phyloP scores from a whole-genome alignment of 2,113 vertebrate genomes.

The Gymnogyps californianus region DNA sequence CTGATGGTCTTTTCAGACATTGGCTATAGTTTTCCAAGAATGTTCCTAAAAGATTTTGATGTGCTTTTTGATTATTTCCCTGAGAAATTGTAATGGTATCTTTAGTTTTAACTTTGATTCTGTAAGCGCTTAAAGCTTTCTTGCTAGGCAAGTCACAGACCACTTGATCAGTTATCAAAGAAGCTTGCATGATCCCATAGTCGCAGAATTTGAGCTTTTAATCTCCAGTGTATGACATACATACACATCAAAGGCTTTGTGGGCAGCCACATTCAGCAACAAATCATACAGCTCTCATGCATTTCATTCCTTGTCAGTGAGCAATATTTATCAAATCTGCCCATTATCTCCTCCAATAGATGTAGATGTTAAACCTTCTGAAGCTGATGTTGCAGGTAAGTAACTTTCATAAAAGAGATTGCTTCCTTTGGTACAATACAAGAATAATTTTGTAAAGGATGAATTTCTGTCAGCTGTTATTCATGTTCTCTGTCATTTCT shows the following conservation, averaged over 20 bases:
- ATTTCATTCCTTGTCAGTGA: constrained; percentile 15
- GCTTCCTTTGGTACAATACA: neutral
- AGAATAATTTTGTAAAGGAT: neutral
- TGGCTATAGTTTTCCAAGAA: neutral
- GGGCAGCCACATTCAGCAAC: constrained; percentile 18
- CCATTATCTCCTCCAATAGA: neutral
- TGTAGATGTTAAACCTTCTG: neutral
- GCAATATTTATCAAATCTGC: neutral
- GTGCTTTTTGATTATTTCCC: neutral
- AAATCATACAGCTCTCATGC: neutral
- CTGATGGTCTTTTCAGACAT: neutral
- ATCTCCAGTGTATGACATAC: constrained; percentile 20
- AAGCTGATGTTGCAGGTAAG: neutral
- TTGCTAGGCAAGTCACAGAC: neutral
- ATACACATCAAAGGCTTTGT: constrained; percentile 12
- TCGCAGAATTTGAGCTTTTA: constrained; percentile 38
- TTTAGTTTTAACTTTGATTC: neutral
- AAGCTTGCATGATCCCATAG: constrained; percentile 18
- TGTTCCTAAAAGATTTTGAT: neutral
- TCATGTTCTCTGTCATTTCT: neutral
- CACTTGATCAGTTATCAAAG: constrained; percentile 28
- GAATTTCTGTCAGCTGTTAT: neutral
- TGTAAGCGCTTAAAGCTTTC: neutral
- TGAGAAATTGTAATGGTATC: neutral
- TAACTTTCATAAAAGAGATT: neutral